Conservation (phyloP, 2,113 vertebrate species). For the Elephantulus edwardii region DNA sequence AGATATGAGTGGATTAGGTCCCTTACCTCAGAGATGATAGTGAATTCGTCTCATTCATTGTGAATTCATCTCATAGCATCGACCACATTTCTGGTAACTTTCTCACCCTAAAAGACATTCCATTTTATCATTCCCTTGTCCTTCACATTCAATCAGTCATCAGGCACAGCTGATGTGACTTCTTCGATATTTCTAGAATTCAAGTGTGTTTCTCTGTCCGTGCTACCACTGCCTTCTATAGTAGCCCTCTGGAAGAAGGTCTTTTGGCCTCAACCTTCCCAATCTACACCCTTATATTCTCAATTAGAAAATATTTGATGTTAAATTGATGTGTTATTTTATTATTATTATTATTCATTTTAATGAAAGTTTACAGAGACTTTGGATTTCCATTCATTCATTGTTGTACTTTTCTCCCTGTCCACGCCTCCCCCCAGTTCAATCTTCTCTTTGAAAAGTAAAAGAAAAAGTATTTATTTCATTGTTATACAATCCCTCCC, state of each 20-base stretch:
- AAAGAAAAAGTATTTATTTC: too few species aligned
- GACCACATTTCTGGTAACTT: neutral
- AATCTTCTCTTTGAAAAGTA: too few species aligned
- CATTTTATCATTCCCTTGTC: neutral
- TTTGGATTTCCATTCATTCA: too few species aligned
- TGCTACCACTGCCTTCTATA: neutral
- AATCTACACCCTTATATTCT: too few species aligned
- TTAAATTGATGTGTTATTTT: too few species aligned
- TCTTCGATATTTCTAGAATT: neutral
- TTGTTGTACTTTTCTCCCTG: too few species aligned
- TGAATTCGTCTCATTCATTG: neutral
- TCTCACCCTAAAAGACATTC: neutral
- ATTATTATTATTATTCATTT: too few species aligned
- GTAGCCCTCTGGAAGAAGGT: neutral
- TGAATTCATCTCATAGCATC: too few species aligned
- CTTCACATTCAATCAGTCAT: neutral
- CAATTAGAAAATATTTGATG: too few species aligned
- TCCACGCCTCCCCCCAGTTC: too few species aligned
- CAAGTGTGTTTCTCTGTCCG: neutral
- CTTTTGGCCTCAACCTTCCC: neutral
- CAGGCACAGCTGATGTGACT: neutral
- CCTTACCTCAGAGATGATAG: neutral
- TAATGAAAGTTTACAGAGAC: too few species aligned
- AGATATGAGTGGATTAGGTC: neutral
- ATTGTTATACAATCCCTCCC: too few species aligned